These are phyloP conservation scores for Ochropacha duplaris DNA, from an alignment of 2,888 invertebrate species.

Conservation along the genomic window DNA sequence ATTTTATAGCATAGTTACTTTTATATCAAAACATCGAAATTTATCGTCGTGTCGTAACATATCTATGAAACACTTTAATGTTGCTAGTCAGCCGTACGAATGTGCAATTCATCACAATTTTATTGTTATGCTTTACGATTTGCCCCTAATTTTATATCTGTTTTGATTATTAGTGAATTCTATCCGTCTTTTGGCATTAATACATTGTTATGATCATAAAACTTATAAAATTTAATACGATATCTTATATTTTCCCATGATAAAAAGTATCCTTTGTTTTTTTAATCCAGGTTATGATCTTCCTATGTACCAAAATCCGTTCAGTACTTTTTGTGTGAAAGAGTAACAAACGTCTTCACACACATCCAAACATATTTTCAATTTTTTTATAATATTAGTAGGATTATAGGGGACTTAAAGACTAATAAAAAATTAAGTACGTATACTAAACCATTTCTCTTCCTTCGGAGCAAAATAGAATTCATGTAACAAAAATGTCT, in stretches of 20 bases:
- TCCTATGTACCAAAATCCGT: no score
- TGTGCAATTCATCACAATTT: conserved; percentile 52
- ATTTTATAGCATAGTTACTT: not conserved
- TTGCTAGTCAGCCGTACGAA: conserved; percentile 26
- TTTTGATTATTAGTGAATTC: conserved; percentile 13
- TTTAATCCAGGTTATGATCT: no score
- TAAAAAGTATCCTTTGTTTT: no score
- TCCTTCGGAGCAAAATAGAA: conserved; percentile 58
- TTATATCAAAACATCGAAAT: not conserved
- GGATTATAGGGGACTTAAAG: conserved; percentile 12
- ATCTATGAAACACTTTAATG: conserved; percentile 34
- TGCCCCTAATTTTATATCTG: conserved; percentile 27
- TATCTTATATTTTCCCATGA: not conserved
- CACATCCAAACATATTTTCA: no score
- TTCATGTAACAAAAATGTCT: conserved; percentile 52
- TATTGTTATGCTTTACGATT: conserved; percentile 48
- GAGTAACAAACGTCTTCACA: no score
- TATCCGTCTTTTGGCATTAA: not conserved
- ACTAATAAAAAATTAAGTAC: conserved; percentile 43
- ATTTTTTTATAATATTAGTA: no score
- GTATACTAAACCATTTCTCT: conserved; percentile 49
- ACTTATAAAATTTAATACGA: not conserved
- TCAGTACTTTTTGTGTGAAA: no score
- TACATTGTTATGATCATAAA: no score
- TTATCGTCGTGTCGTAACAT: conserved; percentile 29